A percentile compares a stretch with the other conserved stretches of the same genome.
phyloP scores from a whole-genome alignment of 2,888 invertebrate genomes.

The Limenitis camilla region DNA sequence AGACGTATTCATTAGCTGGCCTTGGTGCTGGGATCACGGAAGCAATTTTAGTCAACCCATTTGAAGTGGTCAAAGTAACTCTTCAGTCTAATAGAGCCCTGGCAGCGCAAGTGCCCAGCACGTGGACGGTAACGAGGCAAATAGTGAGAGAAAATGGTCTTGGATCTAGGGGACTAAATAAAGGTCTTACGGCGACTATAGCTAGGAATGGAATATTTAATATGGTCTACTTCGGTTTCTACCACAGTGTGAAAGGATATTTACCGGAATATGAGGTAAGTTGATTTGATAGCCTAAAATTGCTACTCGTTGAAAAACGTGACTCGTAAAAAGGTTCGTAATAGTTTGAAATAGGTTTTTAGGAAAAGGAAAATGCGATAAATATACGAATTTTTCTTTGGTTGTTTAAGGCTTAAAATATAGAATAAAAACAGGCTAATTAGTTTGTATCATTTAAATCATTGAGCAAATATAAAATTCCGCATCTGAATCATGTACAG shows the following conservation, averaged over 20 bases:
- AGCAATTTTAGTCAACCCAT: conserved; percentile 92
- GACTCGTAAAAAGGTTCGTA: too few relatives aligned
- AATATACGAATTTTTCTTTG: too few relatives aligned
- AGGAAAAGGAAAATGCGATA: too few relatives aligned
- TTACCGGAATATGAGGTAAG: conserved; percentile 78
- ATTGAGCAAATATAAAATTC: too few relatives aligned
- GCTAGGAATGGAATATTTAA: conserved; percentile 93
- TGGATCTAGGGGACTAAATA: conserved; percentile 86
- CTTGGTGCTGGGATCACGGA: conserved; percentile 93
- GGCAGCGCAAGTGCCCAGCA: conserved; percentile 79
- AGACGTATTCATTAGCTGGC: conserved; percentile 93
- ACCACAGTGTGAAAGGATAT: conserved; percentile 89
- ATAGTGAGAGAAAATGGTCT: conserved; percentile 86
- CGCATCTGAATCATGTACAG: too few relatives aligned
- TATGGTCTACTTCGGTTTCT: conserved; percentile 95
- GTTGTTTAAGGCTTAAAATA: too few relatives aligned
- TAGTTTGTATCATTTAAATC: too few relatives aligned
- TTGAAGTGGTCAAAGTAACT: conserved; percentile 96
- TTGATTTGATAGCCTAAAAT: conserved; percentile 4
- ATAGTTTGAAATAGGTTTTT: too few relatives aligned
- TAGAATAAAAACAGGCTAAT: too few relatives aligned
- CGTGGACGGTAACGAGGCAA: conserved; percentile 85
- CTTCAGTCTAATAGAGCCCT: conserved; percentile 83
- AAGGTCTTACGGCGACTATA: conserved; percentile 91
- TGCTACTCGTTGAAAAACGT: too few relatives aligned